Evolutionary conservation across 1,140 invertebrate species (phyloP), one percentile per base, ranked within the genome.

Genomic region (Hylyphantes graminicola): DNA sequence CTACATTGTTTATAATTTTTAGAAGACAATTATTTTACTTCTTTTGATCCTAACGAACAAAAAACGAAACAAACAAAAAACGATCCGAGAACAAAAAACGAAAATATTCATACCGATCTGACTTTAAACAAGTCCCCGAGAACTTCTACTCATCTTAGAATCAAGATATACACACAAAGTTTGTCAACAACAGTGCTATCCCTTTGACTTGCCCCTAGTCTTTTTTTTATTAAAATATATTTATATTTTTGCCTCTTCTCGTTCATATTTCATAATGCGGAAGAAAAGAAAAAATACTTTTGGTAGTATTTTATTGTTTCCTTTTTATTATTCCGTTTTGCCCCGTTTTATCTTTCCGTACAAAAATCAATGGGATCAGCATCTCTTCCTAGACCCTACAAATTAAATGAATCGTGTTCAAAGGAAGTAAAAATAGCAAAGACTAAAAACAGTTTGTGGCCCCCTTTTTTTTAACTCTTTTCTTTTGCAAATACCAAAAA

Each of bases 401-500:
- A 80, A 80, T 80, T 80, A 80, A 80, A 80, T 80, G 77, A 80
- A 80, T 80, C 77, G 77, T 80, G 50, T 55, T 57, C 53, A 74
- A 35, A 59, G 53, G 57, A 21, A 17, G 53, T 72, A 50, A 72
- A 53, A 72, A 72, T n/a, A 72, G 21, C 12, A 65, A 65, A 73
- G 70, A 73, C 9, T 61, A 72, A 55, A 73, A 73, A 72, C 17
- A 57, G 10, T 48, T 48, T 74, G 55, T 35, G 72, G 72, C 35
- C 55, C 54, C 67, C 61, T 78, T 67, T 35, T 67, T 35, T 65
- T 78, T 78, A 76, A 76, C 55, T 78, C 61, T 65, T 78, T 78
- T 54, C 61, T 67, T 67, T 19, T 64, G n/a, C 76, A 78, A 78
- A 78, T 65, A 78, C 19, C 15, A 21, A 78, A 54, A 78, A 67